Evolutionary conservation across 2,888 invertebrate species (phyloP).

Genomic region (Heliconius ismenius): DNA sequence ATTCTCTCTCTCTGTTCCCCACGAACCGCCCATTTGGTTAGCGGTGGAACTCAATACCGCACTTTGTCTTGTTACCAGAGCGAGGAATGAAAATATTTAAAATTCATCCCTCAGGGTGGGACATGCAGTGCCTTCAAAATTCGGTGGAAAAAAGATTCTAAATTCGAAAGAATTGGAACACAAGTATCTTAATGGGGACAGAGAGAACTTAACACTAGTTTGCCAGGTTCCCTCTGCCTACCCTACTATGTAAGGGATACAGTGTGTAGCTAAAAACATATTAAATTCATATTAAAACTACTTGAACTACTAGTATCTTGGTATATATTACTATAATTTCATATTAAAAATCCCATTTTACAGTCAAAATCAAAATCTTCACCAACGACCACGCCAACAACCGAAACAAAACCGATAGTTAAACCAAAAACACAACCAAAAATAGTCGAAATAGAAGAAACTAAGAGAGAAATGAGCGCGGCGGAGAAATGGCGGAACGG

Average conservation of each 20-base stretch:
- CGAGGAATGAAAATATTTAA: background rate
- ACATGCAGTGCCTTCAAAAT: background rate
- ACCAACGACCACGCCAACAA: slow-evolving; percentile 60
- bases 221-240: background rate
- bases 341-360: background rate
- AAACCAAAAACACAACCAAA: slow-evolving; percentile 52
- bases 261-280: too few species aligned
- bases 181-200: background rate
- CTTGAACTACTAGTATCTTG: too few species aligned
- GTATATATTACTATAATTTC: background rate
- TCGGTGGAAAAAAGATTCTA: background rate
- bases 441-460: slow-evolving; percentile 54
- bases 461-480: slow-evolving; percentile 44
- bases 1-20: too few species aligned
- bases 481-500: slow-evolving; percentile 67
- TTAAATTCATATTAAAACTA: too few species aligned
- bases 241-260: too few species aligned
- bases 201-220: background rate
- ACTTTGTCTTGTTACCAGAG: background rate
- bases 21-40: too few species aligned
- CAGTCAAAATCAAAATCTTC: slow-evolving; percentile 69
- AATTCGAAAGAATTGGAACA: background rate
- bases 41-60: too few species aligned
- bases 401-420: slow-evolving; percentile 51
- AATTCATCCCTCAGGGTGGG: background rate